These are phyloP conservation scores for Ferdinandea cuprea DNA, from an alignment of 2,888 invertebrate genomes.

Conservation along the genomic window DNA sequence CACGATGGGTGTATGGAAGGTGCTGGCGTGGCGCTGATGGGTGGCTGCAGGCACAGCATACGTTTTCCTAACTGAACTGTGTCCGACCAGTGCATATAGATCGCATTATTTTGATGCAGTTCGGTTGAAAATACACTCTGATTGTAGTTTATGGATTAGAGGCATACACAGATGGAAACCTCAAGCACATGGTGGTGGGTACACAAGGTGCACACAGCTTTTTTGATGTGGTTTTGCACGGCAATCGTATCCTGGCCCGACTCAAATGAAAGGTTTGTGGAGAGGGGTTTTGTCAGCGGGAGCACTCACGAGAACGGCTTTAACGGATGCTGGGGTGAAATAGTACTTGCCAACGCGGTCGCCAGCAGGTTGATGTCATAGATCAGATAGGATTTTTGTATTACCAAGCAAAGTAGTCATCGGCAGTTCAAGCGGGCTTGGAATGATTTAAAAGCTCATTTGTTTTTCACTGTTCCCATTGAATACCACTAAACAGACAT, in stretches of 20 bases:
- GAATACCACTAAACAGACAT: background rate
- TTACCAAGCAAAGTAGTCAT: background rate
- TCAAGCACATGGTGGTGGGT: constrained; percentile 38
- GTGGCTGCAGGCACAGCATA: background rate
- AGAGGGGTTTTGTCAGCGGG: background rate
- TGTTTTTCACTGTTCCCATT: constrained; percentile 1
- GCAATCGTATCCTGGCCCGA: constrained; percentile 32
- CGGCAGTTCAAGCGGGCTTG: constrained; percentile 4
- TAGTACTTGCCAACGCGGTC: background rate
- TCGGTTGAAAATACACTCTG: constrained; percentile 64
- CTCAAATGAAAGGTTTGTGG: constrained; percentile 35
- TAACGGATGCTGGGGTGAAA: background rate
- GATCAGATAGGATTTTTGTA: constrained; percentile 22
- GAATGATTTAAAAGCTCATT: constrained; percentile 15
- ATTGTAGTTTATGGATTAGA: constrained; percentile 59
- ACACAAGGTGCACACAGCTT: constrained; percentile 28
- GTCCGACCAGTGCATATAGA: constrained; percentile 25
- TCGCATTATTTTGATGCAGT: constrained; percentile 66
- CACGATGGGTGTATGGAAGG: constrained; percentile 1
- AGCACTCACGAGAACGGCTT: constrained; percentile 46
- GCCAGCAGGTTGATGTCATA: background rate
- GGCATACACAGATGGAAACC: constrained; percentile 32
- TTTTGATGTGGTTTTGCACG: constrained; percentile 54
- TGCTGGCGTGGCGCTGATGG: background rate
- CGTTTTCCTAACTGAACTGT: constrained; percentile 12